These are phyloP conservation scores for Potamilus streckersoni DNA, from an alignment of 1,140 invertebrate species.

Conservation along the genomic window DNA sequence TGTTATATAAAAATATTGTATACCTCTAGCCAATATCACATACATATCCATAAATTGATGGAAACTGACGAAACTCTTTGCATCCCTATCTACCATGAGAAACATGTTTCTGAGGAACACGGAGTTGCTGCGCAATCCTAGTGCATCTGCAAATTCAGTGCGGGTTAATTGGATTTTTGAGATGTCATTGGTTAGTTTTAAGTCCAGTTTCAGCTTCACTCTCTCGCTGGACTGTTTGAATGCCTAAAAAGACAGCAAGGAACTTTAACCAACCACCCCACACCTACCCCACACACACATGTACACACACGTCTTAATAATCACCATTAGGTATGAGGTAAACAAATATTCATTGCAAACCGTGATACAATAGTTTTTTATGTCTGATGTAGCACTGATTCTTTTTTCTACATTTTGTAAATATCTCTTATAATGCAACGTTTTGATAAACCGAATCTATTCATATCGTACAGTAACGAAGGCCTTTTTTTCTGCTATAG, in stretches of 20 bases:
- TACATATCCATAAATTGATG: slow-evolving; percentile 98
- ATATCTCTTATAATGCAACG: too few relatives aligned
- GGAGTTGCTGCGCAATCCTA: slow-evolving; percentile 97
- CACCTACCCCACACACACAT: too few relatives aligned
- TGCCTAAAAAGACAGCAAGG: slow-evolving; percentile 27
- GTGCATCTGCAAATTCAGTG: slow-evolving; percentile 94
- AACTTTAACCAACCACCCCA: not conserved
- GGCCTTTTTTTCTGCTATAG: too few relatives aligned
- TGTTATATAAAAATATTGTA: not conserved
- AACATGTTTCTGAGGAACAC: too few relatives aligned
- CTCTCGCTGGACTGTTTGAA: slow-evolving; percentile 22
- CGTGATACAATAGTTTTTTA: too few relatives aligned
- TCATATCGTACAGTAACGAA: not conserved
- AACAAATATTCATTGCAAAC: not conserved
- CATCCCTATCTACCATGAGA: too few relatives aligned
- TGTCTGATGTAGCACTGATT: not conserved
- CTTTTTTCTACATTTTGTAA: not conserved
- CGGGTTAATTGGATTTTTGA: slow-evolving; percentile 52
- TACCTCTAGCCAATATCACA: slow-evolving; percentile 77
- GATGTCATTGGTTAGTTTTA: slow-evolving; percentile 38
- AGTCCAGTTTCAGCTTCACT: slow-evolving; percentile 20
- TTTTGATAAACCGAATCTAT: not conserved
- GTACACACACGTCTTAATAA: not conserved
- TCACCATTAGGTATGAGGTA: not conserved
- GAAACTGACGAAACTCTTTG: slow-evolving; percentile 95